Conservation (phyloP, 2,888 invertebrate genomes). For the Siphonodentalium dalli region DNA sequence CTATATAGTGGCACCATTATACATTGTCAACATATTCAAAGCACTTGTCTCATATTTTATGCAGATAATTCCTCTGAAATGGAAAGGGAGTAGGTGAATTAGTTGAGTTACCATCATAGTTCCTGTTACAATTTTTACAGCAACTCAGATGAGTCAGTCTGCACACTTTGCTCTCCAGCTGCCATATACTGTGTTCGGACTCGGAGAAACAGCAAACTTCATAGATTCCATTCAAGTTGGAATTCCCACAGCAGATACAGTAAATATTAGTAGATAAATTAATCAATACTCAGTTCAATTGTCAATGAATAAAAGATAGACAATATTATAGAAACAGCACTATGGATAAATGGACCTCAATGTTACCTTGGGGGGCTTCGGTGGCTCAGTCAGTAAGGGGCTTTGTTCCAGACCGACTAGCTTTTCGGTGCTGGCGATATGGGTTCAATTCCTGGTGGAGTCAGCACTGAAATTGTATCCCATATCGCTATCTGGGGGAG, state of each 20-base stretch:
- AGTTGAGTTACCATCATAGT: not conserved
- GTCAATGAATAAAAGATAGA: too few species aligned
- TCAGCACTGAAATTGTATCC: too few species aligned
- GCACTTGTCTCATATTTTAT: not conserved
- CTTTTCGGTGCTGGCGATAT: too few species aligned
- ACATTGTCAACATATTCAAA: not conserved
- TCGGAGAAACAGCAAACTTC: slow-evolving; percentile 98
- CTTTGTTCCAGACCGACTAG: too few species aligned
- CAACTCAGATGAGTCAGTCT: slow-evolving; percentile 89
- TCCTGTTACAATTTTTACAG: slow-evolving; percentile 57
- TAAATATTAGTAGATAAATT: slow-evolving; percentile 16
- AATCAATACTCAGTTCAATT: too few species aligned
- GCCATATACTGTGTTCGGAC: slow-evolving; percentile 93
- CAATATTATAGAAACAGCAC: too few species aligned
- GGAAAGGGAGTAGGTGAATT: not conserved
- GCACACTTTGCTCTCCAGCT: slow-evolving; percentile 91
- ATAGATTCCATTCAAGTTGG: slow-evolving; percentile 88
- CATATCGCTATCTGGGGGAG: too few species aligned
- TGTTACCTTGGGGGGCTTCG: too few species aligned
- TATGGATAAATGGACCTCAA: too few species aligned
- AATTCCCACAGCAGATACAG: slow-evolving; percentile 52
- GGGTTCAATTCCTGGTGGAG: too few species aligned
- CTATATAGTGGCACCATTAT: not conserved
- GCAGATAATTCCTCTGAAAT: too few species aligned
- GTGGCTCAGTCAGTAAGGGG: too few species aligned